phyloP scores from a whole-genome alignment of 2,797 vertebrate genomes.

The Sebastolobus alascanus region DNA sequence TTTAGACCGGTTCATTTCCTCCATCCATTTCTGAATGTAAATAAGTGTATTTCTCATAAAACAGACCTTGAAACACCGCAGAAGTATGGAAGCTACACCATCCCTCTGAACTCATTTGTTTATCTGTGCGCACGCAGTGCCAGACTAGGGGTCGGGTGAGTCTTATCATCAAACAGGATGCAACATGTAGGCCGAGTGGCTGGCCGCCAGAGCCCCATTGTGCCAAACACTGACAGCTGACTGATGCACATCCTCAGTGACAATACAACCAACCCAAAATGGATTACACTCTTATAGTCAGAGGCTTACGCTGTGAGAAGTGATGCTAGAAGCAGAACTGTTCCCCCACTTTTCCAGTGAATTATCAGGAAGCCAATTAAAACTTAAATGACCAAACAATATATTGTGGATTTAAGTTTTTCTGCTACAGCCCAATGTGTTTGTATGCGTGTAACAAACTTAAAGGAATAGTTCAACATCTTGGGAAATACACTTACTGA shows the following conservation, averaged over 20 bases:
- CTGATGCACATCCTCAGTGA: conserved; percentile 48
- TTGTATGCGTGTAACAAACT: background rate
- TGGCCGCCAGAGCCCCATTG: conserved; percentile 35
- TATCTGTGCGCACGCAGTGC: background rate
- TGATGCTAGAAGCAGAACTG: conserved; percentile 2
- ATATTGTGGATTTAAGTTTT: background rate
- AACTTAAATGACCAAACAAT: background rate
- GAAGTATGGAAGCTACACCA: background rate
- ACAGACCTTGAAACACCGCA: background rate
- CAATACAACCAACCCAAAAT: conserved; percentile 38
- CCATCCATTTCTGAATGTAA: background rate
- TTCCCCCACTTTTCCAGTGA: background rate
- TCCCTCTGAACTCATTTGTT: conserved; percentile 17
- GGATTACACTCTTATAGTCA: conserved; percentile 44
- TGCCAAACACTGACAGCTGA: conserved; percentile 40
- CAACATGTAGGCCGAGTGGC: conserved; percentile 3
- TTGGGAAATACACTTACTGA: background rate
- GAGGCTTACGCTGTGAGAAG: conserved; percentile 25
- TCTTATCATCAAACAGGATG: conserved; percentile 58
- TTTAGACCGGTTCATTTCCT: background rate
- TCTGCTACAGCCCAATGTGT: background rate
- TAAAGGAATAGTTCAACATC: background rate
- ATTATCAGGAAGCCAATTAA: background rate
- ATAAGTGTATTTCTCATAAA: background rate
- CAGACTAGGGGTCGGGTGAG: conserved; percentile 10